A percentile compares a stretch with the other conserved stretches of the same genome.
phyloP scores from a whole-genome alignment of 2,888 invertebrate genomes.

The Drosophila phalerata region DNA sequence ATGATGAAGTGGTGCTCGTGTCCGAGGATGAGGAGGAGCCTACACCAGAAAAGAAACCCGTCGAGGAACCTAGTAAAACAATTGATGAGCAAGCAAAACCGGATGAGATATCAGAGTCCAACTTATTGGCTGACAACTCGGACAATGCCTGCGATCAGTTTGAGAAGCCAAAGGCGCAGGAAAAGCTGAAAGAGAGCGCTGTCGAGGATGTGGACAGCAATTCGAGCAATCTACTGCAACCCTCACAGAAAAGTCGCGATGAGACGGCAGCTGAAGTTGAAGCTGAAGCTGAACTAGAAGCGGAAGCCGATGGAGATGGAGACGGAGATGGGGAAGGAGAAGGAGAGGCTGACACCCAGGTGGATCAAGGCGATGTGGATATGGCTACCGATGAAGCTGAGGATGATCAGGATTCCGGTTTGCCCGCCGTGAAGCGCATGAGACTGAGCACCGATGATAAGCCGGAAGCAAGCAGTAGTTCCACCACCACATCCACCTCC shows the following conservation, averaged over 20 bases:
- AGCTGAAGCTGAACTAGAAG: constrained; percentile 25
- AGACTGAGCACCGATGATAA: constrained; percentile 59
- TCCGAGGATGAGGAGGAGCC: constrained; percentile 73
- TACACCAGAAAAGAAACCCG: not conserved
- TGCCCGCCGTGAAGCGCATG: constrained; percentile 45
- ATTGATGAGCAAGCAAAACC: not conserved
- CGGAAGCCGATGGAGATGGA: constrained; percentile 12
- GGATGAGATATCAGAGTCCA: constrained; percentile 12
- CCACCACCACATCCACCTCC: not conserved
- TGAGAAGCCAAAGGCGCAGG: constrained; percentile 55
- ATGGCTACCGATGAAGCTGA: constrained; percentile 32
- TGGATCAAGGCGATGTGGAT: constrained; percentile 6
- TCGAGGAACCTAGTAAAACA: constrained; percentile 11
- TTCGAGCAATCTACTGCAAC: constrained; percentile 80
- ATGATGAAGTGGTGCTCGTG: constrained; percentile 65
- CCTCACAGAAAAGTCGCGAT: constrained; percentile 57
- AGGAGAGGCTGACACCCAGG: constrained; percentile 13
- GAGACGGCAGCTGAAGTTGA: constrained; percentile 31
- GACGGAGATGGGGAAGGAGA: constrained; percentile 26
- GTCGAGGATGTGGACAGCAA: constrained; percentile 75
- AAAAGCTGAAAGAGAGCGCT: constrained; percentile 33
- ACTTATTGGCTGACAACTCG: constrained; percentile 76
- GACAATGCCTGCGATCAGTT: constrained; percentile 84
- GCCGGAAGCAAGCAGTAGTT: constrained; percentile 27
- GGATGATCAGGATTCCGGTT: constrained; percentile 6